Percentiles rank a stretch among this genome's conserved stretches.
phyloP scores from a whole-genome alignment of 1,140 invertebrate species.

The Drosophila pachea region DNA sequence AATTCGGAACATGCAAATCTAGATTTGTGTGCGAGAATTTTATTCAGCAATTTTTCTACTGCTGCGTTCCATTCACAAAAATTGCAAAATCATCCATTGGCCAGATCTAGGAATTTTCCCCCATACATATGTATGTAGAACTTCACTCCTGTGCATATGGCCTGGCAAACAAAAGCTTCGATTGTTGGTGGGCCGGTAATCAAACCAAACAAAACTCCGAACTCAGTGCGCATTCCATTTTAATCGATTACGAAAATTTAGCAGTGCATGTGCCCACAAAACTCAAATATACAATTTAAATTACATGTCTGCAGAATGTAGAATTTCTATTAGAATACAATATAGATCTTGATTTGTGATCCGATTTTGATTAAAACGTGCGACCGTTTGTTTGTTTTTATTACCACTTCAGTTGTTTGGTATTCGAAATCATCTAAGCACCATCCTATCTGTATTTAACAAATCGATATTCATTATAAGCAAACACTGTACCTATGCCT shows the following conservation, averaged over 20 bases:
- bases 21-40: constrained; percentile 27
- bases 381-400: constrained; percentile 51
- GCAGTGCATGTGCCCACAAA: constrained; percentile 30
- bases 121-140: constrained; percentile 29
- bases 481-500: no score
- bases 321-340: constrained; percentile 18
- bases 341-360: constrained; percentile 41
- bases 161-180: constrained; percentile 31
- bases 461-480: no score
- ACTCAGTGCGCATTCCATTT: constrained; percentile 44
- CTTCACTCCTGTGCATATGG: not conserved
- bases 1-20: constrained; percentile 42
- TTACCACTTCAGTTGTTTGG: constrained; percentile 42
- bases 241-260: constrained; percentile 43
- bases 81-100: constrained; percentile 44
- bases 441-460: constrained; percentile 1
- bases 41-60: constrained; percentile 53
- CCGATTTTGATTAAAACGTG: constrained; percentile 49
- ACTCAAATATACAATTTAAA: constrained; percentile 56
- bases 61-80: constrained; percentile 47
- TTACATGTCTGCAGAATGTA: constrained; percentile 23
- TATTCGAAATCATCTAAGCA: constrained; percentile 42
- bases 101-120: constrained; percentile 31
- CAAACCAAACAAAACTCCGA: constrained; percentile 30
- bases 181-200: constrained; percentile 17